A percentile compares a stretch with the other conserved stretches of the same genome.
These are phyloP conservation scores for Gryllus bimaculatus DNA, from an alignment of 1,140 invertebrate genomes.

Conservation along the genomic window DNA sequence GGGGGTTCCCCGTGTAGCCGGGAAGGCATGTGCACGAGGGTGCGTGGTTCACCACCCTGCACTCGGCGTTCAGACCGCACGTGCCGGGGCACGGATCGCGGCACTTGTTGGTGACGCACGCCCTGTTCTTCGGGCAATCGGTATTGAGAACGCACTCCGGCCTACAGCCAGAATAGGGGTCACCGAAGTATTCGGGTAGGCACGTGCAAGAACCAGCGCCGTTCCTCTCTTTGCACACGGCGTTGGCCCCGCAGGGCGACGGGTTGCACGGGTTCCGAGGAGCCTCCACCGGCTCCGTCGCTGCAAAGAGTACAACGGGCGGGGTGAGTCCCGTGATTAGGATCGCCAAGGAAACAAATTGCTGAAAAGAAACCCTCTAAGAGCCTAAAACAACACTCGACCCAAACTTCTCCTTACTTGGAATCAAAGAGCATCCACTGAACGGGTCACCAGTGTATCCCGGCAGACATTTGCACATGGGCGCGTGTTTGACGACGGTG, in stretches of 20 bases:
- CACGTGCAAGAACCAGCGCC: conserved; percentile 29
- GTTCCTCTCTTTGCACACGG: conserved; percentile 27
- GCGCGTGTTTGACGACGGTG: conserved; percentile 27
- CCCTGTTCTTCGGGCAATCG: conserved; percentile 31
- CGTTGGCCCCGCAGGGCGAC: conserved; percentile 31
- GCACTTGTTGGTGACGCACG: conserved; percentile 43
- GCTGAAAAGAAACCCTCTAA: not conserved
- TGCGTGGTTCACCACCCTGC: conserved; percentile 39
- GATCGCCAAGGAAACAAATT: too few relatives aligned
- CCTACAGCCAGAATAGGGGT: conserved; percentile 28
- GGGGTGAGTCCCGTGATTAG: too few relatives aligned
- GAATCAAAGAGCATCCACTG: conserved; percentile 25
- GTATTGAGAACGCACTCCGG: conserved; percentile 29
- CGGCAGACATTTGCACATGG: conserved; percentile 31
- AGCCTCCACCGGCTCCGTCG: conserved; percentile 16
- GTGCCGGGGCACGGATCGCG: conserved; percentile 42
- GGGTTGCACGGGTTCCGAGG: conserved; percentile 27
- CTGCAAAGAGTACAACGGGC: conserved; percentile 12
- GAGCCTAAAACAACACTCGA: not conserved
- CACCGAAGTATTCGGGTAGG: conserved; percentile 27
- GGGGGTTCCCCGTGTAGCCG: conserved; percentile 43
- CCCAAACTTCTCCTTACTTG: conserved; percentile 18
- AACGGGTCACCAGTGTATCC: conserved; percentile 35
- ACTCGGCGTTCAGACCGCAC: conserved; percentile 44
- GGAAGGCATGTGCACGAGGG: conserved; percentile 40